These are phyloP conservation scores for Steinernema hermaphroditum DNA, from an alignment of 2,888 invertebrate species.

Conservation along the genomic window DNA sequence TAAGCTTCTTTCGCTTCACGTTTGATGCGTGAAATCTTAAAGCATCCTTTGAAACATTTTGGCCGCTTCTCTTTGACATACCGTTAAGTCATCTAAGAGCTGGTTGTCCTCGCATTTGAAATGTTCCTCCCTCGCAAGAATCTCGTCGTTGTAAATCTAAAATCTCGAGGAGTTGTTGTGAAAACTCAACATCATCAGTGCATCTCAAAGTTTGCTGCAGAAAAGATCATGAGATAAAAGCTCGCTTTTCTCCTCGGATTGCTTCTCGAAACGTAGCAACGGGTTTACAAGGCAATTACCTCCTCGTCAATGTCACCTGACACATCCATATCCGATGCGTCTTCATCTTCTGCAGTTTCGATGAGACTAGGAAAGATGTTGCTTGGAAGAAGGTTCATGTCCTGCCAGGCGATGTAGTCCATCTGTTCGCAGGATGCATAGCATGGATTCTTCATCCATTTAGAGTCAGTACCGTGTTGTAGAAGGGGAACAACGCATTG, in stretches of 20 bases:
- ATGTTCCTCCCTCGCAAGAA: slow-evolving; percentile 32
- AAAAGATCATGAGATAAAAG: not conserved
- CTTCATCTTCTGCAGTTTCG: slow-evolving; percentile 54
- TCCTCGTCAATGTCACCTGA: slow-evolving; percentile 55
- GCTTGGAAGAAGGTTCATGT: slow-evolving; percentile 61
- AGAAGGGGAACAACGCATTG: slow-evolving; percentile 58
- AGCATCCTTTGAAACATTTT: not conserved
- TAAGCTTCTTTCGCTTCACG: slow-evolving; percentile 60
- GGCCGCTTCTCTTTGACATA: not conserved
- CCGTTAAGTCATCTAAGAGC: slow-evolving; percentile 39
- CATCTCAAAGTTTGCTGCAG: not conserved
- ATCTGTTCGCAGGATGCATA: slow-evolving; percentile 60
- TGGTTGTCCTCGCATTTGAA: slow-evolving; percentile 49
- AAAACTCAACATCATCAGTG: not conserved
- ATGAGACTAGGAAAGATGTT: slow-evolving; percentile 63
- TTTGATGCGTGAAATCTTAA: slow-evolving; percentile 55
- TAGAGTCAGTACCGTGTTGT: slow-evolving; percentile 44
- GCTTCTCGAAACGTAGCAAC: too few relatives aligned
- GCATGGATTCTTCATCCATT: slow-evolving; percentile 49
- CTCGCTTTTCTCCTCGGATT: too few relatives aligned
- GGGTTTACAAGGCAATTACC: slow-evolving; percentile 30
- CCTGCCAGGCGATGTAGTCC: slow-evolving; percentile 66
- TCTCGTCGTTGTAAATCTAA: not conserved
- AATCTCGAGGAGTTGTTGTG: not conserved
- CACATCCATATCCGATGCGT: slow-evolving; percentile 58